Evolutionary conservation across 2,888 invertebrate species (phyloP), one percentile per base, ranked within the genome.

Genomic region (Dasypogon diadema): DNA sequence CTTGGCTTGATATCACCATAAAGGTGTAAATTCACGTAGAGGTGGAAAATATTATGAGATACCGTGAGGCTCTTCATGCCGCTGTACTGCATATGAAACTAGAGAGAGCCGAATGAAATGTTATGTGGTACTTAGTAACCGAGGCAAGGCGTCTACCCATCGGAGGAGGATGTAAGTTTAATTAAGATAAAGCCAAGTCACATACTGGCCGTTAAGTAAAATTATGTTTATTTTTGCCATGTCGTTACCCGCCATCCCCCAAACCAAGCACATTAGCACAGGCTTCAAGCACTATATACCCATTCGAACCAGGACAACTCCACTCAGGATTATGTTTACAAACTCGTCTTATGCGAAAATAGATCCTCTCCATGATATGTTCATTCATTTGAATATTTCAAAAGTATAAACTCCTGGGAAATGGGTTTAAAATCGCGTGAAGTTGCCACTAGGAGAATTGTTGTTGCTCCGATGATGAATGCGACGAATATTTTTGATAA

Each of bases 111-210:
- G 46, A 65, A 16, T 60, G 46, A 65, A 37, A 48, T 46, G 14
- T 48, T 46, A 48, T 37, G 65, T 24, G 8, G 46, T 14, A n/a
- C 51, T 51, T 51, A 16, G 51, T 5, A 21, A 16, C 8, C 22
- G 0, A 1, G 24, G 24, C n/a, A 14, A 2, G 60, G n/a, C 37
- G 34, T 34, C 37, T 60, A 21, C n/a, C 37, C 37, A 16, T 16
- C 37, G 18, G 37, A 60, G 56, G 63, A 58, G 63, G 37, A 74
- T 74, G 74, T 63, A 68, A 75, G 70, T 60, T 76, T 76, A 76
- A 76, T 76, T 76, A 76, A 76, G 75, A 76, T 76, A 72, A 76
- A 76, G 58, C 75, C 75, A 76, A 76, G 76, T 76, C 76, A 76
- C 76, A 76, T 76, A 73, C 73, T 73, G 76, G 73, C 60, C 76